Base-by-base conservation (phyloP, 2,888 invertebrate species). In the Sarcophaga subvicina region DNA sequence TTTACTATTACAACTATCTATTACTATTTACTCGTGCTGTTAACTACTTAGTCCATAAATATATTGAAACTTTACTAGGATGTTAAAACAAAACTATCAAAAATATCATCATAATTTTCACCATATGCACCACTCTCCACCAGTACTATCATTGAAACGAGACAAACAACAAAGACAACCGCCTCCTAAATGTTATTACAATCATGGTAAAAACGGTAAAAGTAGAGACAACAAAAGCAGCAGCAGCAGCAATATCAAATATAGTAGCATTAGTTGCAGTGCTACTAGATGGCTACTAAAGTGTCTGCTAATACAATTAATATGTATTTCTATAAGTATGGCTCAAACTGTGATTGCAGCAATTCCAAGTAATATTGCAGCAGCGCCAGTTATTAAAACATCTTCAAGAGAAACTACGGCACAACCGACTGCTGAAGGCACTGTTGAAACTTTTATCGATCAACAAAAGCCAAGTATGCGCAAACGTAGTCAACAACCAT, bases 121-220 rank as follows among this genome's bases (percentile, higher is more conserved):
- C 69, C 64, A 70, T 25, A 87, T 83, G 12, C 69, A 76, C 69
- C 86, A 45, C 37, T 8, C 37, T 37, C 37, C 37, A 37, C 37
- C 37, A 77, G 88, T 83, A 90, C 89, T 90, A 91, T 91, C 90
- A 90, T 90, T 89, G 89, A 89, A 79, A 67, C 66, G 49, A 37
- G 22, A 67, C 27, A 78, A 71, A 12, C 37, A 83, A 72, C 47
- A 63, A 67, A 62, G 49, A 59, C 37, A 60, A 67, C 4, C 49
- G 59, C 64, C 70, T 69, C 20, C 54, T 45, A 80, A 80, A 71
- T 47, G 11, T 76, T 22, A 60, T 54, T 66, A 67, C 66, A 80
- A 71, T 66, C 62, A 54, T 76, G 75, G 37, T 60, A 80, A 69
- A 83, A 70, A 70, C 70, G 60, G 72, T 75, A 87, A 79, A 71